These are phyloP conservation scores for Hiodon tergisus DNA, from an alignment of 2,113 vertebrate genomes.

Conservation along the genomic window DNA sequence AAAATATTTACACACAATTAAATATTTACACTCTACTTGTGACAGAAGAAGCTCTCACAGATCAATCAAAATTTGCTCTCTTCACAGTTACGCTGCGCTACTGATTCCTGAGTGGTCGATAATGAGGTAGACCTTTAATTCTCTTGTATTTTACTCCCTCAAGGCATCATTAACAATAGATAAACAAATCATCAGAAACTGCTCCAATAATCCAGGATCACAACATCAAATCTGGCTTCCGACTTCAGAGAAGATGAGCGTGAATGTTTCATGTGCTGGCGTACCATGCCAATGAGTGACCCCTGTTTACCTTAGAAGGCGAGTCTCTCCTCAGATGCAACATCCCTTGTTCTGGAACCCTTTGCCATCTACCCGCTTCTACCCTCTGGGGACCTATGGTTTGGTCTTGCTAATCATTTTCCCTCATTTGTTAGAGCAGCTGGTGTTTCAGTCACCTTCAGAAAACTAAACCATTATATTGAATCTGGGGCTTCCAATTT, in stretches of 20 bases:
- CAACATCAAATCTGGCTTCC: background rate
- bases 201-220: background rate
- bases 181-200: constrained; percentile 9
- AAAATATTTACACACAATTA: constrained; percentile 13
- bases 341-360: no score
- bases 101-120: constrained; percentile 31
- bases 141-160: constrained; percentile 43
- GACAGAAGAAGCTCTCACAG: background rate
- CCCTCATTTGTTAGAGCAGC: no score
- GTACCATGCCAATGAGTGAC: no score
- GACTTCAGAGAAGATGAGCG: background rate
- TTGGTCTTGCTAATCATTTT: no score
- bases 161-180: constrained; percentile 8
- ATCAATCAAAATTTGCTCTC: background rate
- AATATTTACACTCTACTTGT: background rate
- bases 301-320: no score
- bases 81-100: constrained; percentile 15
- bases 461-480: no score
- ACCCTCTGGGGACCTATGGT: no score
- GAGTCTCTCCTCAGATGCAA: no score
- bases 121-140: constrained; percentile 49
- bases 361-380: no score
- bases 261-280: no score
- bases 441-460: no score
- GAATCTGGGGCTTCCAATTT: no score